Conservation (phyloP, 2,113 vertebrate species). For the Ailuropoda melanoleuca region DNA sequence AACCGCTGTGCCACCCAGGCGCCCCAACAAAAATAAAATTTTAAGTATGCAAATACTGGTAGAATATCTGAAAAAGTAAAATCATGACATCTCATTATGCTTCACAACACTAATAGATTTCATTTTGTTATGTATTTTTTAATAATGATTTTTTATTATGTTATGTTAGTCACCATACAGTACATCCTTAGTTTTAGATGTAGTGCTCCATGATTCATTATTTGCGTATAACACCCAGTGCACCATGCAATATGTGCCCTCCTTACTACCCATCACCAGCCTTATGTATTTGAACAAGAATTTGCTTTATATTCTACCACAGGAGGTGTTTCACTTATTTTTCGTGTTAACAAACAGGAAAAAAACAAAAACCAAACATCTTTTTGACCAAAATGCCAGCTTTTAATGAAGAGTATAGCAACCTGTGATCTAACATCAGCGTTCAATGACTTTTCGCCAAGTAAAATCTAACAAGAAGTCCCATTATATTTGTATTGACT, state of each 20-base stretch:
- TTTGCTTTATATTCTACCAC: not conserved
- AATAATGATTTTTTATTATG: no score
- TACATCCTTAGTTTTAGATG: no score
- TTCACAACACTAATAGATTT: not conserved
- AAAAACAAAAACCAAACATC: not conserved
- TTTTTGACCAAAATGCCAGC: not conserved
- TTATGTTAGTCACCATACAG: no score
- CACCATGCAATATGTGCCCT: no score
- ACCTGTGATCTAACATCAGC: not conserved
- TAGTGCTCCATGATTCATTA: no score
- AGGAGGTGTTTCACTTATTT: not conserved
- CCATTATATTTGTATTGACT: not conserved
- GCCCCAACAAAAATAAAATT: not conserved
- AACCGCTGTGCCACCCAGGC: no score
- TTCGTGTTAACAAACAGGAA: not conserved
- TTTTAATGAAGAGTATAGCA: not conserved
- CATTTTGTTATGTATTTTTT: not conserved
- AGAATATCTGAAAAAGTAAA: not conserved
- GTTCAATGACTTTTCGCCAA: not conserved
- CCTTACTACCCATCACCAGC: no score
- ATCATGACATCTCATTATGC: not conserved
- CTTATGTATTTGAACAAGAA: not conserved
- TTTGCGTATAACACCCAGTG: no score
- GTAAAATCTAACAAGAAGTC: constrained; percentile 16
- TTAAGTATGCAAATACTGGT: not conserved